Base-by-base conservation (phyloP, 2,888 invertebrate species). In the Chrysodeixis includens region DNA sequence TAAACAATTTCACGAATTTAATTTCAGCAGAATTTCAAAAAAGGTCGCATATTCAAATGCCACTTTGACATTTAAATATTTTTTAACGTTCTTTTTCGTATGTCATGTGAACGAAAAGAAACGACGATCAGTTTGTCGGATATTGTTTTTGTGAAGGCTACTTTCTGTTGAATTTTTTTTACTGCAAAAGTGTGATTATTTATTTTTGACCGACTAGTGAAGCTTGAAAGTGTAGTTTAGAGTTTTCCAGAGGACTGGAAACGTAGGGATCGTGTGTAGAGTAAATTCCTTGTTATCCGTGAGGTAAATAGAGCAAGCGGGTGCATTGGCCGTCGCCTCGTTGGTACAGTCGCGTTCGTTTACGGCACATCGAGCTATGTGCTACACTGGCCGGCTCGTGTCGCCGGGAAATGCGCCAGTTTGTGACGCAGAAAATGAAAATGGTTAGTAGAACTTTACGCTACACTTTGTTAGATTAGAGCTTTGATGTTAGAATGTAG, bases 341-440 rank as follows among this genome's bases (percentile, higher is more conserved):
- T 82, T 49, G 46, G 82, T 83, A 82, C 83, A 81, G 51, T 40
- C 46, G 60, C 59, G 71, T 71, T 70, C 65, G 60, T 79, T 73
- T 73, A 58, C 83, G 83, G 81, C 74, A 82, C 74, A 75, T 82
- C 83, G 76, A 79, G 81, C 70, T 56, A 79, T 79, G 81, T 81
- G 81, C 64, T 79, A 69, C 54, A 70, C 58, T 55, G 64, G 62
- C 57, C 71, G 58, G 51, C 69, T 60, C 16, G 51, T 65, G 53
- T 58, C 56, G 26, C 26, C 64, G 62, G 67, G 62, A 81, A 75
- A 74, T 76, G 68, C 62, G 57, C 62, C 73, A 62, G 69, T 59
- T 67, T 44, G 63, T 59, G 62, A 55, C 22, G 55, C 16, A 54
- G 7, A 18, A n/a, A 7, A 9, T 55, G 64, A 63, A 74, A 76